Conservation (phyloP, 2,113 vertebrate species). For the Mystacornis crossleyi region DNA sequence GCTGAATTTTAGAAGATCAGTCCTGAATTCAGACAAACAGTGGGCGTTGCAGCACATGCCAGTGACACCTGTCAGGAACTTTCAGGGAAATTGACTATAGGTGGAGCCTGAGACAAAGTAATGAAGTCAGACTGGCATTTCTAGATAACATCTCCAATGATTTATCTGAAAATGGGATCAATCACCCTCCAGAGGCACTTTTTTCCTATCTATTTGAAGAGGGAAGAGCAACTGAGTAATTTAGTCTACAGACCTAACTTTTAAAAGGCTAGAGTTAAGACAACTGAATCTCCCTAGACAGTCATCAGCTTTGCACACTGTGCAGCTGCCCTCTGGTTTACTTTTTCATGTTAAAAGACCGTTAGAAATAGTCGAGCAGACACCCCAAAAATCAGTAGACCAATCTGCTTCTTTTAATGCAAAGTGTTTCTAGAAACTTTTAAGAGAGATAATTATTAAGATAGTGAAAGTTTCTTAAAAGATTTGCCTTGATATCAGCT, state of each 20-base stretch:
- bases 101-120: background rate
- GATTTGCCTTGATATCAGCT: background rate
- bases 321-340: background rate
- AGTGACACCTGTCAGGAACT: background rate
- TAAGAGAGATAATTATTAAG: background rate
- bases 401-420: background rate
- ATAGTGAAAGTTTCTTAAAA: background rate
- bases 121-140: background rate
- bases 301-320: background rate
- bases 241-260: background rate
- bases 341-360: background rate
- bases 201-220: background rate
- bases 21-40: background rate
- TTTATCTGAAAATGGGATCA: background rate
- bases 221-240: background rate
- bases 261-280: background rate
- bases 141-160: background rate
- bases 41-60: background rate
- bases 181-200: background rate
- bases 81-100: background rate
- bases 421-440: background rate
- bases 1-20: background rate
- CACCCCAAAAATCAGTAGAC: background rate
- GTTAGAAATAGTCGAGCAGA: background rate
- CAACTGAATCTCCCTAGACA: background rate